Base-by-base conservation (phyloP, 1,140 invertebrate species). In the Tribolium castaneum region DNA sequence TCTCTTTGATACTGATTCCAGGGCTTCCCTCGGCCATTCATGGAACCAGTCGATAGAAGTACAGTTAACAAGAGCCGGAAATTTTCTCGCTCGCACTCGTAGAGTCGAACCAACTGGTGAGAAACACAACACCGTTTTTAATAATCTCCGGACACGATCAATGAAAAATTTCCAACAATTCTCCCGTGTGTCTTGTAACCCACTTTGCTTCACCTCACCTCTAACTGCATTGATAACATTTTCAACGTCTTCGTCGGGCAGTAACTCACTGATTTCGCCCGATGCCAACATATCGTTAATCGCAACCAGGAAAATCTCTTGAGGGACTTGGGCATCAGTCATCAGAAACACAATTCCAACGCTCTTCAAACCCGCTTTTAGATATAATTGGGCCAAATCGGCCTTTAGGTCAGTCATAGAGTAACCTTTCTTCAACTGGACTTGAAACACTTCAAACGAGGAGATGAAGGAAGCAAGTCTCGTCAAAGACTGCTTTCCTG, bases 121-220 rank as follows among this genome's bases (percentile, higher is more conserved):
- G 87, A 98, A 98, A 85, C 96, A 98, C 0, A 98, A 87, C 10
- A 98, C 92, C n/a, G 95, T 89, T 85, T 94, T 95, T 2, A 95
- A 83, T 82, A 91, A 87, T 52, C 88, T 89, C 72, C 96, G 90
- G 7, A 98, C 96, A 84, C 95, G 92, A 81, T 97, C 95, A 80
- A 99, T 97, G 85, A 98, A 99, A 88, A 96, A 97, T 85, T 93
- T 94, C 97, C 97, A 99, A 84, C 97, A 98, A 84, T 97, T 98
- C 85, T 99, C 97, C 80, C 93, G 90, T 0, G 94, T 95, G 86
- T 98, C 97, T 74, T 92, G 88, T 70, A 97, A 88, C 6, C 97
- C 97, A 2, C 91, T 87, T 62, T 90, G 91, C 90, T 94, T 97
- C 34, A 98, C 96, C 89, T 98, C 97, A 84, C 93, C 94, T 81